Conservation (phyloP, 2,113 vertebrate species). For the Lepisosteus osseus region DNA sequence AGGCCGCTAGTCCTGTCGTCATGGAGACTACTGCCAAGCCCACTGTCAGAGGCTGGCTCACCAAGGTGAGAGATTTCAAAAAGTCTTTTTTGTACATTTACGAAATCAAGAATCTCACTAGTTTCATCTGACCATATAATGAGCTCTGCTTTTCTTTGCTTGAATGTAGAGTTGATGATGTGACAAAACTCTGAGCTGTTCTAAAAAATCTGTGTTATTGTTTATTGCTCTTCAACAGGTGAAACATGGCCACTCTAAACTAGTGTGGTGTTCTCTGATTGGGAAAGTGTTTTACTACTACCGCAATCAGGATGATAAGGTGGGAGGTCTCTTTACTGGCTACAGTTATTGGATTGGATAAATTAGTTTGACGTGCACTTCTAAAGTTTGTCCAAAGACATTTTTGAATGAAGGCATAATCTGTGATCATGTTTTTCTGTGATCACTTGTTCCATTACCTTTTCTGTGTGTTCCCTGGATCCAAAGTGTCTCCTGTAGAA, state of each 20-base stretch:
- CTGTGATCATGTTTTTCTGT: no score
- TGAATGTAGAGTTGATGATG: no score
- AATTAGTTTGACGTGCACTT: no score
- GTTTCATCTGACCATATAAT: background rate
- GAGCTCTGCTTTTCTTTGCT: no score
- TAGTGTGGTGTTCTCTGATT: conserved; percentile 81
- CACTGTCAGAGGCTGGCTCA: conserved; percentile 79
- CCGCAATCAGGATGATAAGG: conserved; percentile 84
- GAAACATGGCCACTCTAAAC: conserved; percentile 85
- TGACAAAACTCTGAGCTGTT: background rate
- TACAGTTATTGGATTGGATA: no score
- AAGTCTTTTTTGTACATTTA: background rate
- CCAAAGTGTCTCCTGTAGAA: no score
- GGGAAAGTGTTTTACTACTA: conserved; percentile 82
- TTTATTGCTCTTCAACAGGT: conserved; percentile 57
- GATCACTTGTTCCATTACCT: no score
- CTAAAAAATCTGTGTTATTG: background rate
- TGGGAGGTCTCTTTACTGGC: conserved; percentile 31
- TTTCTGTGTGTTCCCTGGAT: no score
- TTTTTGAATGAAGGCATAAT: no score
- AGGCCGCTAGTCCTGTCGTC: conserved; percentile 62
- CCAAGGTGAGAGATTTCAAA: conserved; percentile 70
- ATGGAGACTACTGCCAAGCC: conserved; percentile 68
- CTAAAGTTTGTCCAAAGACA: no score
- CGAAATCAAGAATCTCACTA: background rate